Percentiles rank a stretch among this genome's conserved stretches.
These are phyloP conservation scores for Dryomyza anilis DNA, from an alignment of 2,888 invertebrate genomes.

Conservation along the genomic window DNA sequence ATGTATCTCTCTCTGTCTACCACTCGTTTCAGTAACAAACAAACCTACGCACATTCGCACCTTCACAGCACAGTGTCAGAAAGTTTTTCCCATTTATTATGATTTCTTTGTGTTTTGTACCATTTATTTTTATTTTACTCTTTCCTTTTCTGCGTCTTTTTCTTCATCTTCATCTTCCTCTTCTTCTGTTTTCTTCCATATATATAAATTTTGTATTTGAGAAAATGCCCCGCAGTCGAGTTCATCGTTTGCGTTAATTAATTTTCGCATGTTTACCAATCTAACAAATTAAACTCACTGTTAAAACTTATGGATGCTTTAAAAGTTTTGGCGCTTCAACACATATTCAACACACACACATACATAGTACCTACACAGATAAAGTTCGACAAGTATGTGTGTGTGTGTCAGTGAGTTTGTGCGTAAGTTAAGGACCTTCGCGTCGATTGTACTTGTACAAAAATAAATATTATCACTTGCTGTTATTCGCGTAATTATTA, in stretches of 20 bases:
- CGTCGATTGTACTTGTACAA: background rate
- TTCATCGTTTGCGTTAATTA: slow-evolving; percentile 55
- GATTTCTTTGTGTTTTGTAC: too few species aligned
- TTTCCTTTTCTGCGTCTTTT: background rate
- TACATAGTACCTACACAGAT: background rate
- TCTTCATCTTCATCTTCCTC: background rate
- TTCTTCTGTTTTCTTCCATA: background rate
- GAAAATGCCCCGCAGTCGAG: background rate
- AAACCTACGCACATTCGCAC: background rate
- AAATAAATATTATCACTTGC: background rate
- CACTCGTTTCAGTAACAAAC: too few species aligned
- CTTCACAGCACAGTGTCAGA: background rate
- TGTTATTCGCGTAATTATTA: too few species aligned
- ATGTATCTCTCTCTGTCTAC: background rate
- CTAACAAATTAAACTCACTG: slow-evolving; percentile 52
- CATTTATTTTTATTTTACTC: background rate
- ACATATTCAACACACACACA: background rate
- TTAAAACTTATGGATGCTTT: slow-evolving; percentile 18
- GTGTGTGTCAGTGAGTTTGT: background rate
- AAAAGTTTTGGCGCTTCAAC: slow-evolving; percentile 2
- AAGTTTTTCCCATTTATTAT: background rate
- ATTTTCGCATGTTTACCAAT: slow-evolving; percentile 56
- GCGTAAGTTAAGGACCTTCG: slow-evolving; percentile 11
- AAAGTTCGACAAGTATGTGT: background rate
- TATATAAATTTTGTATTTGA: background rate